A percentile compares a stretch with the other conserved stretches of the same genome.
Conservation (phyloP, 1,140 invertebrate species). For the Scaptodrosophila lebanonensis region DNA sequence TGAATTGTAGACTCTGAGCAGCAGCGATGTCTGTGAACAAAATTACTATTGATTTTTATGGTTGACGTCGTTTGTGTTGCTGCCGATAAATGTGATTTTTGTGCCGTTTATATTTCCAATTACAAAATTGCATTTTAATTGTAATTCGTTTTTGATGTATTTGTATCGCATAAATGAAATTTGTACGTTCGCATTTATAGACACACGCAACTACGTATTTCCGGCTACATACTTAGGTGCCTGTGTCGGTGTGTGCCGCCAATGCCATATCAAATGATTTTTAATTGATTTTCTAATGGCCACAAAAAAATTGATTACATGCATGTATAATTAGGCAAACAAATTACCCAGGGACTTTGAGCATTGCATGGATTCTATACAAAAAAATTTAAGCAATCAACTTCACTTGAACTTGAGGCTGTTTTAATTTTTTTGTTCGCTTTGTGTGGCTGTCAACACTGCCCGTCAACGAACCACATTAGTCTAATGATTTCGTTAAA, state of each 20-base stretch:
- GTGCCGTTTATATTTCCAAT: constrained; percentile 43
- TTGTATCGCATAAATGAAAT: constrained; percentile 8
- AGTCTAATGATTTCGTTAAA: constrained; percentile 67
- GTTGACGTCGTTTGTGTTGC: constrained; percentile 10
- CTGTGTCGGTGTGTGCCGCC: constrained; percentile 7
- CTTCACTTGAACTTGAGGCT: too few species aligned
- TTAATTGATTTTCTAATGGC: constrained; percentile 53
- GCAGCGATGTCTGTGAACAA: constrained; percentile 8
- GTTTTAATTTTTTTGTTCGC: not conserved
- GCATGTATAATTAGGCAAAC: constrained; percentile 45
- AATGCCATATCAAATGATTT: constrained; percentile 21
- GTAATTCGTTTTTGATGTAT: constrained; percentile 53
- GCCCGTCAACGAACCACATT: constrained; percentile 59
- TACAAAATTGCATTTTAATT: constrained; percentile 59
- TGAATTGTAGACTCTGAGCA: constrained; percentile 47
- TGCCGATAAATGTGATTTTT: constrained; percentile 12
- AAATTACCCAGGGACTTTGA: constrained; percentile 4
- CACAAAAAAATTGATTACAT: constrained; percentile 47
- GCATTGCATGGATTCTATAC: too few species aligned
- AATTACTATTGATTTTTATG: constrained; percentile 1
- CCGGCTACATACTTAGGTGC: too few species aligned
- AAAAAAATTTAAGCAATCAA: too few species aligned
- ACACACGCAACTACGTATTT: too few species aligned
- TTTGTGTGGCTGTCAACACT: constrained; percentile 14
- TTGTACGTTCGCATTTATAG: too few species aligned